Evolutionary conservation across 1,140 invertebrate species (phyloP).

Genomic region (Campoletis sonorensis): DNA sequence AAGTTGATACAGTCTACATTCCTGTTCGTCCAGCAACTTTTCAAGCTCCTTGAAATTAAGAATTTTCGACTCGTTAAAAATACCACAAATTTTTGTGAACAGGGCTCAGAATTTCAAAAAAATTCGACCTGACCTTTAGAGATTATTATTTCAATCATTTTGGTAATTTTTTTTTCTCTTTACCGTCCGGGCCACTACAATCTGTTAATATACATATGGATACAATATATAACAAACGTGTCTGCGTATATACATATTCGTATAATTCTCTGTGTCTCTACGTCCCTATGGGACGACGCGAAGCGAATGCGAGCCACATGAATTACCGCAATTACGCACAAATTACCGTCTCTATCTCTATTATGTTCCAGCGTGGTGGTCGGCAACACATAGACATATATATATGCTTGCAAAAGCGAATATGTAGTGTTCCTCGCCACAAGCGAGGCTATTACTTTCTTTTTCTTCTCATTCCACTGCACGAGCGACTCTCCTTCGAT

Average conservation of each 20-base stretch:
- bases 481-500: slow-evolving; percentile 15
- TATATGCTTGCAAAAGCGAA: background rate
- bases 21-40: no score
- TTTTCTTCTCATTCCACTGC: slow-evolving; percentile 41
- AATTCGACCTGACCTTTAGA: no score
- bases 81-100: no score
- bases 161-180: background rate
- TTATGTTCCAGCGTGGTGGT: slow-evolving; percentile 56
- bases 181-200: background rate
- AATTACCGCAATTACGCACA: slow-evolving; percentile 60
- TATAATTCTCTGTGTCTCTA: slow-evolving; percentile 43
- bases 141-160: no score
- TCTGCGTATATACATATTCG: background rate
- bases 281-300: slow-evolving; percentile 49
- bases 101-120: no score
- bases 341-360: slow-evolving; percentile 58
- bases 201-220: background rate
- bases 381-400: slow-evolving; percentile 16
- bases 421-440: slow-evolving; percentile 4
- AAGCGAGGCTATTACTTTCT: slow-evolving; percentile 46
- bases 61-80: no score
- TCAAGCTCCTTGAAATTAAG: no score
- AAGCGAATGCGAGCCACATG: slow-evolving; percentile 53
- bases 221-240: slow-evolving; percentile 16
- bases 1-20: no score